Base-by-base conservation (phyloP, 2,797 vertebrate species). In the Poliocrania exsul region DNA sequence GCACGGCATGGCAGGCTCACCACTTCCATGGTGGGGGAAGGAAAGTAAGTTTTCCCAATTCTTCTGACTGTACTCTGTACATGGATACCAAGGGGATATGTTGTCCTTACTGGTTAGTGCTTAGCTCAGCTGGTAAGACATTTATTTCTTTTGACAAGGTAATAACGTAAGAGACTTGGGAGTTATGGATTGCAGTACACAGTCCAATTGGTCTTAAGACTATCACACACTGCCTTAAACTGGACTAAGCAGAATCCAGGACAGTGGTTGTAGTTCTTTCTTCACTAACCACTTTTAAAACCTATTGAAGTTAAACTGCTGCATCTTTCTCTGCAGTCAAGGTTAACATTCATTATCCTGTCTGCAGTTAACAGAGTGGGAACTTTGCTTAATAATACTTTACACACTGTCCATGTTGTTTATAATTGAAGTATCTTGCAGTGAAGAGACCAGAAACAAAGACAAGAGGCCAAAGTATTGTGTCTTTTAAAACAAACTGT, bases 11-110 rank as follows among this genome's bases (percentile, higher is more conserved):
- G 56, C 61, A 46, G 33, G 33, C 40, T 42, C 14, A 1, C 26
- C 49, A 13, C 24, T 33, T 37, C 23, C 29, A 10, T 29, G 1
- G 2, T 1, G 12, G 1, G 1, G 31, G 8, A 7, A 2, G 5
- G 56, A 64, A 70, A 62, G 16, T 4, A 26, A 44, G 1, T 31
- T 33, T 33, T 74, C 33, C 61, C 26, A 14, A 10, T 57, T 84
- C 31, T 88, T 33, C 46, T 2, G 4, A 13, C 60, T 51, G 2
- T 5, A 25, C 15, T 74, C 4, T 28, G 9, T 20, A 18, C 0
- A 0, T 47, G 42, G 25, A 29, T 24, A 38, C 50, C 42, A 17
- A 3, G 9, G 53, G 19, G 67, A 62, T 16, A 25, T 14, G 11
- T 44, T 47, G 25, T 25, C n/a, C 40, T 75, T 19, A 37, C 25